Base-by-base conservation (phyloP, 2,888 invertebrate species). In the Allophyes oxyacanthae region DNA sequence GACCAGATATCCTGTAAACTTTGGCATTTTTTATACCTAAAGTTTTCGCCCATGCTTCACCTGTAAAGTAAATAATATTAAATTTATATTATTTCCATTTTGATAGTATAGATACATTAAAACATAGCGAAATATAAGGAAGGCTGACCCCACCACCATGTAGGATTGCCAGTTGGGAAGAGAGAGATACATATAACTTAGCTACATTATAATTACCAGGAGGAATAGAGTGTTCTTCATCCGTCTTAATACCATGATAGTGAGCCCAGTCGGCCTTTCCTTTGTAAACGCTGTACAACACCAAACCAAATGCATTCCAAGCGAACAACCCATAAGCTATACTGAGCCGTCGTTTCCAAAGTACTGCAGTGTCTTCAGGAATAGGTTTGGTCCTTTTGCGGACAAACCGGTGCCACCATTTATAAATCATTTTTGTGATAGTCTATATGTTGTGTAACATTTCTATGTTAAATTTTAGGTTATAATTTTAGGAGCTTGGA, bases 261-360 rank as follows among this genome's bases (percentile, higher is more conserved):
- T 95, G 91, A 0, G 96, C 96, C 96, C 96, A 96, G 82, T 96
- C 96, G 5, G 85, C 91, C 78, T 95, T 96, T 2, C 96, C 96
- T 64, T 90, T 79, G 64, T 91, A 95, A 9, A 93, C 81, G 85
- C 91, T 94, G 73, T 96, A 96, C 14, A 93, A 68, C 3, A 96
- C 95, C 13, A 95, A 75, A 8, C 96, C 97, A 80, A 96, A 95
- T 0, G 96, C 96, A 85, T 97, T 95, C 97, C 97, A 97, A 10
- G 96, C 95, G 7, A 96, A n/a, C 38, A 97, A 52, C 32, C 95
- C 95, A 78, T 97, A 97, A 0, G 85, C 90, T 58, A 96, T 62
- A 64, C 96, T 95, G 0, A 97, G 84, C 15, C 96, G 92, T 6
- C 91, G 88, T 82, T 96, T 96, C 96, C 96, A 96, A 7, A 91